Base-by-base conservation (phyloP, 1,140 invertebrate species). In the Mamestra configurata region DNA sequence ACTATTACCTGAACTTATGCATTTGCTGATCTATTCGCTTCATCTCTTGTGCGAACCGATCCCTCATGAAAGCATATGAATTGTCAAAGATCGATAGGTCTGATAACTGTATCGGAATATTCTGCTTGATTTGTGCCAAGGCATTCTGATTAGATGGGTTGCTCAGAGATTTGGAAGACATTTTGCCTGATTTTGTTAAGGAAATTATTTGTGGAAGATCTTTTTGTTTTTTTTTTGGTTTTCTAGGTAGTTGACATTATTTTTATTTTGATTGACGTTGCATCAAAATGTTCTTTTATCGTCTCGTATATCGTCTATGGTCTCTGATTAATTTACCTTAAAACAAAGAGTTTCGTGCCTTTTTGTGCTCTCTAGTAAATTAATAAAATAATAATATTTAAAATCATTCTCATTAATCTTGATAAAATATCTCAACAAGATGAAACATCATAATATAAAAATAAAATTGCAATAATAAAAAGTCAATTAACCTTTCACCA, bases 1-100 rank as follows among this genome's bases (percentile, higher is more conserved):
- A 20, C 13, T 11, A 5, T 46, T 78, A 89, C 90, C 88, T 89
- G 24, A 91, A 86, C 43, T 83, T 88, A 6, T 71, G 80, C 82
- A 90, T 90, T 35, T 88, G 86, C 20, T 85, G 83, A 13, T 89
- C 88, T 43, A 89, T 85, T n/a, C 79, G 80, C 46, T 80, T 84
- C 84, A 89, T 89, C 49, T 91, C 83, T 8, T 84, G 79, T 15
- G 75, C 27, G 31, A 90, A 91, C 13, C 71, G 57, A 18, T 89
- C 87, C 55, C 87, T 89, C 85, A 91, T 79, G 8, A 68, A 78
- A 3, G 79, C 77, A 27, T 85, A 84, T 2, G 79, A 61, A 7
- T 86, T 80, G 66, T 90, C 90, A 7, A 87, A 89, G 7, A 81
- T 77, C 0, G 85, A 82, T 20, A 80, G 20, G 20, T 90, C 86